Conservation (phyloP, 2,797 vertebrate species). For the Characodon lateralis region DNA sequence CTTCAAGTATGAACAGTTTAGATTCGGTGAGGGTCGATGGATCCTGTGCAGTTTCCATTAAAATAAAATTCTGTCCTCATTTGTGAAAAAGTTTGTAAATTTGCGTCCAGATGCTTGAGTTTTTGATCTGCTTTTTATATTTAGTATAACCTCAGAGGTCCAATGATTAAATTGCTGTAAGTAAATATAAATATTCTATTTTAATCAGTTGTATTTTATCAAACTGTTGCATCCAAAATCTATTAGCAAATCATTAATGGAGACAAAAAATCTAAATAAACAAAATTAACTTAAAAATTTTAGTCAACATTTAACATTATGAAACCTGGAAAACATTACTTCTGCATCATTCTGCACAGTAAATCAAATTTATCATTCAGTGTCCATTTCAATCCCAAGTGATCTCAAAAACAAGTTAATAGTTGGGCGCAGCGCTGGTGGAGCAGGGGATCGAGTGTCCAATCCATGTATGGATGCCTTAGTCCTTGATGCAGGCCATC, state of each 20-base stretch:
- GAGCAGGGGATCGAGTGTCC: too few relatives aligned
- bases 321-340: neutral
- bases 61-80: neutral
- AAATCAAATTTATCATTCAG: neutral
- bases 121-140: neutral
- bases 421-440: too few relatives aligned
- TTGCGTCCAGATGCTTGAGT: neutral
- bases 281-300: neutral
- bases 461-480: too few relatives aligned
- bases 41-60: neutral
- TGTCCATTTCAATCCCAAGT: neutral
- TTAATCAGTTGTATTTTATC: neutral
- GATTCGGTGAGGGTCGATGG: neutral
- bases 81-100: neutral
- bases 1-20: neutral
- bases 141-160: neutral
- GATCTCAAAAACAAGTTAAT: neutral
- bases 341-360: neutral
- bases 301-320: neutral
- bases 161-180: neutral
- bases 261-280: neutral
- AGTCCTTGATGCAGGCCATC: too few relatives aligned
- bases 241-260: neutral
- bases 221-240: neutral
- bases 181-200: neutral